phyloP scores from a whole-genome alignment of 1,140 invertebrate species.

The Epicauta chinensis region DNA sequence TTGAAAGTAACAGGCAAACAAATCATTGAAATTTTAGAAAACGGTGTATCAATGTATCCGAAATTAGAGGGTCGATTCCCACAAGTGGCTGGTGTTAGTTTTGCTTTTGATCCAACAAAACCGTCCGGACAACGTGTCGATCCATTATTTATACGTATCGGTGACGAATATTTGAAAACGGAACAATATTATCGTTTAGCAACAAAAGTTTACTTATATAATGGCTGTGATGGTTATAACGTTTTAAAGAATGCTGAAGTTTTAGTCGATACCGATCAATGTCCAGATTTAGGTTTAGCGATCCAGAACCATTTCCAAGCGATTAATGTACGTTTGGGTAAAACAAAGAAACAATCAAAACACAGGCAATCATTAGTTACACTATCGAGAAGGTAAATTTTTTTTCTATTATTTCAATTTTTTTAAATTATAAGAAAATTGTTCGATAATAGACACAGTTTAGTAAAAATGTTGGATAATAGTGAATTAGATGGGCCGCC shows the following conservation, averaged over 20 bases:
- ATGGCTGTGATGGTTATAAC: slow-evolving; percentile 80
- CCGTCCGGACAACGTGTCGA: slow-evolving; percentile 65
- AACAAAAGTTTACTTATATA: slow-evolving; percentile 73
- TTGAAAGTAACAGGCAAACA: slow-evolving; percentile 52
- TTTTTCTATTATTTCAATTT: neutral
- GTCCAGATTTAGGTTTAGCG: slow-evolving; percentile 71
- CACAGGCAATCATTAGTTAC: slow-evolving; percentile 79
- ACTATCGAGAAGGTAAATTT: slow-evolving; percentile 59
- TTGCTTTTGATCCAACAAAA: slow-evolving; percentile 75
- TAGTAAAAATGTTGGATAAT: slow-evolving; percentile 67
- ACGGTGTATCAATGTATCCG: slow-evolving; percentile 66
- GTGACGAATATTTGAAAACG: slow-evolving; percentile 71
- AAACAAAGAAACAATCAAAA: slow-evolving; percentile 62
- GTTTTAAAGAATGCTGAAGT: slow-evolving; percentile 67
- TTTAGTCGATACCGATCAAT: slow-evolving; percentile 66
- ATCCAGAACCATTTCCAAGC: slow-evolving; percentile 86
- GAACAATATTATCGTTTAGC: slow-evolving; percentile 70
- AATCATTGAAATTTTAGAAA: slow-evolving; percentile 72
- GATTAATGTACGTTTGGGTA: slow-evolving; percentile 68
- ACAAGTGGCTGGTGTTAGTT: slow-evolving; percentile 73
- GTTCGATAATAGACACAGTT: slow-evolving; percentile 52
- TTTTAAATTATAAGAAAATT: too few relatives aligned
- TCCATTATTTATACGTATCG: slow-evolving; percentile 66
- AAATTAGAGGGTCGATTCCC: slow-evolving; percentile 77
- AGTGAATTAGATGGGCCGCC: slow-evolving; percentile 61